Base-by-base conservation (phyloP, 1,140 invertebrate genomes). In the Leptopilina boulardi region DNA sequence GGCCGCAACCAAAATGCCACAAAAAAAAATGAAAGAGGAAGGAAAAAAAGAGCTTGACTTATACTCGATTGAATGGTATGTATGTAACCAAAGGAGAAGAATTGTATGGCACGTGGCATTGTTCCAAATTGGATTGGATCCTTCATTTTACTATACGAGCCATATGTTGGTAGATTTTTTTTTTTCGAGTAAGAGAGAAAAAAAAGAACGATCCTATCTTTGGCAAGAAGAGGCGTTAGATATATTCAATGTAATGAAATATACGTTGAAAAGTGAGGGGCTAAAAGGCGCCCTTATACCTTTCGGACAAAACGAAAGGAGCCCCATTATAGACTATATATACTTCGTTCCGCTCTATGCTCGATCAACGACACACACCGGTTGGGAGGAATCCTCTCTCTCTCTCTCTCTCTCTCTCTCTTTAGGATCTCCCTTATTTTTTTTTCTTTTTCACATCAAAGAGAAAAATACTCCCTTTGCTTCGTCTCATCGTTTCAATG, bases 51-150 rank as follows among this genome's bases (percentile, higher is more conserved):
- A 47, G 73, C 59, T 54, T 73, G 71, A 54, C 71, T 51, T 77
- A 71, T 71, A 73, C 34, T 6, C 73, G 75, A 76, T 80, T 54
- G 71, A 75, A 77, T 80, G 75, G 54, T 51, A 51, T 51, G 47
- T 42, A 4, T 13, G 47, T 8, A 71, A 38, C 34, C 34, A 38
- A 38, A 38, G 5, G 44, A 73, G 71, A 71, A 59, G 54, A 77
- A 80, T 70, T 71, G 71, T n/a, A n/a, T 71, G 42, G 75, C 59
- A 72, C 71, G 70, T 76, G 75, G 76, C 59, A 76, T 66, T 30
- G 23, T 23, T 66, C 59, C 59, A 66, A 66, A 66, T 66, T 66
- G 59, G 23, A 66, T 66, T 66, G 59, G 59, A 66, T 30, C 11
- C 47, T 18, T 51, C 47, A 51, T 51, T 51, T 51, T 18, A 51